Evolutionary conservation across 2,888 invertebrate species (phyloP).

Genomic region (Gryllus longicercus): DNA sequence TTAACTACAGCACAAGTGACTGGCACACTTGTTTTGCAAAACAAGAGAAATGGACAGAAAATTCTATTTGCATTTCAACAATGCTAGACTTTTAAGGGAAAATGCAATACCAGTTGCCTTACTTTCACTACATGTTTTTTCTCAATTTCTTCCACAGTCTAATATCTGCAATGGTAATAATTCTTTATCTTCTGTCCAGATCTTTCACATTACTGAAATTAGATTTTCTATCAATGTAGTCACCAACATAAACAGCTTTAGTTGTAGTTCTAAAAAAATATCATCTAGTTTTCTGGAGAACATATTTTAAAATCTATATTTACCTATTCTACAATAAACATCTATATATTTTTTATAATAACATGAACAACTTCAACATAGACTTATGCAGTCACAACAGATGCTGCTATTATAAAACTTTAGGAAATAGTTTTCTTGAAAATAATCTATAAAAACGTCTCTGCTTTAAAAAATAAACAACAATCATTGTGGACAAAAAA

Average conservation of each 20-base stretch:
- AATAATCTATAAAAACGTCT: slow-evolving; percentile 4
- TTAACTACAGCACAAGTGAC: background rate
- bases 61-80: background rate
- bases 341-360: slow-evolving; percentile 4
- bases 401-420: background rate
- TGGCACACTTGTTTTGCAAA: slow-evolving; percentile 4
- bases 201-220: background rate
- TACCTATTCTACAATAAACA: background rate
- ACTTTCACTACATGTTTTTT: background rate
- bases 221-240: background rate
- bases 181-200: background rate
- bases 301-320: slow-evolving; percentile 17
- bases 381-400: slow-evolving; percentile 17
- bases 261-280: slow-evolving; percentile 11
- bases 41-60: background rate
- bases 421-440: slow-evolving; percentile 3
- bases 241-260: background rate
- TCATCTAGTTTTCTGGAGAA: slow-evolving; percentile 9
- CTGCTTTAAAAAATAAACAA: background rate
- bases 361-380: slow-evolving; percentile 17
- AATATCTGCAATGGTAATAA: background rate
- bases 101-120: background rate
- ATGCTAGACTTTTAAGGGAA: background rate
- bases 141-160: background rate
- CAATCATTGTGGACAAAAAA: slow-evolving; percentile 8